Base-by-base conservation (phyloP, 2,113 vertebrate genomes). In the Odocoileus virginianus region DNA sequence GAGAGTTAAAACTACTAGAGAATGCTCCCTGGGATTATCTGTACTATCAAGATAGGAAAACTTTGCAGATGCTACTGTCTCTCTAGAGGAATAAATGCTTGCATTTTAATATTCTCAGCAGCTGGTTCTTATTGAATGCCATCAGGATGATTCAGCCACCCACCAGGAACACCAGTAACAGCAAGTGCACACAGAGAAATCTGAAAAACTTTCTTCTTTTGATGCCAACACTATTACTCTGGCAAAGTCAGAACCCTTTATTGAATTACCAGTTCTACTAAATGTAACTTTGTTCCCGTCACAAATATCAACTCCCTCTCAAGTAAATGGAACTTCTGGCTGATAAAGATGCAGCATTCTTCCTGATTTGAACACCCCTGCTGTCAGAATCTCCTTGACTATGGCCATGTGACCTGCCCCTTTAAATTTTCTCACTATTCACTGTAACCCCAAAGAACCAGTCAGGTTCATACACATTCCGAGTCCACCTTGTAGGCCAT, bases 91-190 rank as follows among this genome's bases (percentile, higher is more conserved):
- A 99, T 99, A 99, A 99, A 99, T 98, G 99, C 98, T 99, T 99
- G 99, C 98, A 99, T 99, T 99, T 99, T 99, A 99, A 99, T 99
- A 99, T 99, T 99, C 98, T 99, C 99, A 99, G 99, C 99, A 99
- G 99, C 99, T 99, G 99, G 99, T 99, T 99, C 99, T 98, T 98
- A 98, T 99, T 99, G 99, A 99, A 99, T 99, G 98, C 99, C 99
- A 99, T 99, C 98, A 99, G 99, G 99, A 99, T 99, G 99, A 99
- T 99, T 99, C 99, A 99, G 99, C 99, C 99, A 99, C 98, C 99
- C 99, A 99, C 99, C 98, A 99, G 98, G 99, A 99, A 99, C 98
- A 99, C 98, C 98, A 99, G 98, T 97, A 98, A 98, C 97, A 97
- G 98, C 98, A 99, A 99, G 98, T 99, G 98, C 98, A 98, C 98